Conservation (phyloP, 2,888 invertebrate species). For the Drosophila dives region DNA sequence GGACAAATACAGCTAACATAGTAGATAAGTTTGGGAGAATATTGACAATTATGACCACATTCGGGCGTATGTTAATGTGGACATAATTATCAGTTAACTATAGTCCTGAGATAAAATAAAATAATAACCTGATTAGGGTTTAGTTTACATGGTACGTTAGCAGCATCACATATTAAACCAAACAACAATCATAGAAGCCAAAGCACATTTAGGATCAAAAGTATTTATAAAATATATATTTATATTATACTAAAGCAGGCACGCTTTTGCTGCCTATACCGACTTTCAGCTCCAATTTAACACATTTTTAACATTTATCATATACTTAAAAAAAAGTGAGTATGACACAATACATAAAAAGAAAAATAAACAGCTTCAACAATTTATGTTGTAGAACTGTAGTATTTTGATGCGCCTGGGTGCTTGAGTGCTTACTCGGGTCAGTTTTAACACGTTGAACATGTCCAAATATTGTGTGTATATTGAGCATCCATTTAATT, state of each 20-base stretch:
- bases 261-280: neutral
- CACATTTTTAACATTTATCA: neutral
- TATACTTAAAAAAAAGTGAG: neutral
- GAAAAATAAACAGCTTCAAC: too few species aligned
- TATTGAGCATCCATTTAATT: constrained; percentile 14
- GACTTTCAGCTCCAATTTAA: neutral
- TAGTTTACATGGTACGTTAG: neutral
- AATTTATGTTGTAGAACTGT: too few species aligned
- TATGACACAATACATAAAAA: too few species aligned
- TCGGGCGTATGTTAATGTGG: neutral
- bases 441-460: neutral
- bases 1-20: neutral
- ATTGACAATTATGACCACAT: neutral
- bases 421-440: neutral
- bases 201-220: neutral
- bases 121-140: neutral
- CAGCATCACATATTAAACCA: neutral
- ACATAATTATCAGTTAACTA: neutral
- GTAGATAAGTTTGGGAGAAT: neutral
- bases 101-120: neutral
- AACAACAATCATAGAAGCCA: neutral
- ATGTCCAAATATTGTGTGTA: constrained; percentile 11
- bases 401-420: neutral
- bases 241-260: neutral
- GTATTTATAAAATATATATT: neutral